phyloP scores from a whole-genome alignment of 2,797 vertebrate genomes.

The Lagorchestes hirsutus region DNA sequence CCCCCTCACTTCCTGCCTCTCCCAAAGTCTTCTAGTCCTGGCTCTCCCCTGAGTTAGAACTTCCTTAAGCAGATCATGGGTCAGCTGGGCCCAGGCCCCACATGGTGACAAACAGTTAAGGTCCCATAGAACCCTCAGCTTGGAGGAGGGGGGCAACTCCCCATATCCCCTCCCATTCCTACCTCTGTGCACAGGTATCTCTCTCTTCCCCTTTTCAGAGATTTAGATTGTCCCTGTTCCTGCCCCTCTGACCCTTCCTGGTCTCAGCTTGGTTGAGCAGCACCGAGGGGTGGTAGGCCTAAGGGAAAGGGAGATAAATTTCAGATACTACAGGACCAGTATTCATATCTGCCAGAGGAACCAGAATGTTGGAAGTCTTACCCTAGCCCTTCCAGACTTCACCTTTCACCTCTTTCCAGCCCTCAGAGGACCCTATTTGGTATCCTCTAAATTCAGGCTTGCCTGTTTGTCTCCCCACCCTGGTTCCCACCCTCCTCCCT shows the following conservation, averaged over 20 bases:
- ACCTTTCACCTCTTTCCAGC: neutral
- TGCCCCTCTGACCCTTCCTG: neutral
- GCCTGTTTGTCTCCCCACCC: neutral
- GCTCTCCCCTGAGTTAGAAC: neutral
- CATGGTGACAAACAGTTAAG: neutral
- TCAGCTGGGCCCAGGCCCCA: neutral
- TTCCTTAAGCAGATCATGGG: neutral
- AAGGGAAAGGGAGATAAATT: neutral
- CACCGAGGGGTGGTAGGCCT: neutral
- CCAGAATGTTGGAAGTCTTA: neutral
- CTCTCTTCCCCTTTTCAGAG: neutral
- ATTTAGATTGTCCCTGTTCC: neutral
- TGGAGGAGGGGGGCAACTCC: neutral
- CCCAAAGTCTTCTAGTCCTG: fast-evolving
- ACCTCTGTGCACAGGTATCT: neutral
- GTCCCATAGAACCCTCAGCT: neutral
- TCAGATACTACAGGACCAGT: neutral
- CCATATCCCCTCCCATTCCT: neutral
- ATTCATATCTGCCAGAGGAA: neutral
- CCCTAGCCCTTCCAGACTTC: too few species aligned
- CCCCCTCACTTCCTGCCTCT: neutral
- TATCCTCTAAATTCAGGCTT: neutral
- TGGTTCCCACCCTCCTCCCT: neutral
- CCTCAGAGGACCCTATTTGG: neutral
- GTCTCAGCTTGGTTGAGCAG: neutral